phyloP scores from a whole-genome alignment of 2,113 vertebrate genomes.

The Corythornis madagascariensis region DNA sequence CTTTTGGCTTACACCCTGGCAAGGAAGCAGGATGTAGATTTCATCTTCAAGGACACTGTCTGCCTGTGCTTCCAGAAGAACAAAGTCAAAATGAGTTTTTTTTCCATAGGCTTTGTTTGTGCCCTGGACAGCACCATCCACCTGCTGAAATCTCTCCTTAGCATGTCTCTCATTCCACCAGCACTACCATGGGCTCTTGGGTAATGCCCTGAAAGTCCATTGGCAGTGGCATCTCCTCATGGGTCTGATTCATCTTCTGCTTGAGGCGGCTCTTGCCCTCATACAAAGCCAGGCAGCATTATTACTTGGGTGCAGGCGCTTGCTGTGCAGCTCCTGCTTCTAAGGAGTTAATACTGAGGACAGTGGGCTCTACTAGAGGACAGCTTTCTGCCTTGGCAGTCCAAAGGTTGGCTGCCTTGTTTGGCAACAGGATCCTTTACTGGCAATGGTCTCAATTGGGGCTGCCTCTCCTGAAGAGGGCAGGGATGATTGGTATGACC shows the following conservation, averaged over 20 bases:
- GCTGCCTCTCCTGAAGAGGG: background rate
- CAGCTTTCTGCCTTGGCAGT: background rate
- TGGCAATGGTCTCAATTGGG: background rate
- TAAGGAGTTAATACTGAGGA: background rate
- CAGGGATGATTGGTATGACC: slow-evolving; percentile 57
- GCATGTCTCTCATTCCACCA: slow-evolving; percentile 55
- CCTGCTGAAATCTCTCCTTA: slow-evolving; percentile 67
- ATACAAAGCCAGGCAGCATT: background rate
- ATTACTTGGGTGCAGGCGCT: background rate
- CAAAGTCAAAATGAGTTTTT: slow-evolving; percentile 83
- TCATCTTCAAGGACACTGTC: slow-evolving; percentile 79
- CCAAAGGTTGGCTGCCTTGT: background rate
- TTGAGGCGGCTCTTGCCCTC: background rate
- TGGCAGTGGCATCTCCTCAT: background rate
- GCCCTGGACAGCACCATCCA: slow-evolving; percentile 64
- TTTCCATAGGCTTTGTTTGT: slow-evolving; percentile 76
- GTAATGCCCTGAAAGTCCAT: background rate
- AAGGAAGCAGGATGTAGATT: slow-evolving; percentile 60
- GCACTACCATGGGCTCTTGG: background rate
- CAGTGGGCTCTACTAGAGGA: background rate
- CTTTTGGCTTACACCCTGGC: slow-evolving; percentile 74
- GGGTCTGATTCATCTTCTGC: background rate
- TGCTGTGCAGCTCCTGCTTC: background rate
- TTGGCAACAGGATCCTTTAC: background rate
- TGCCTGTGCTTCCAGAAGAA: background rate